Percentiles rank a stretch among this genome's conserved stretches.
phyloP scores from a whole-genome alignment of 2,888 invertebrate species.

The Oscheius sp. region DNA sequence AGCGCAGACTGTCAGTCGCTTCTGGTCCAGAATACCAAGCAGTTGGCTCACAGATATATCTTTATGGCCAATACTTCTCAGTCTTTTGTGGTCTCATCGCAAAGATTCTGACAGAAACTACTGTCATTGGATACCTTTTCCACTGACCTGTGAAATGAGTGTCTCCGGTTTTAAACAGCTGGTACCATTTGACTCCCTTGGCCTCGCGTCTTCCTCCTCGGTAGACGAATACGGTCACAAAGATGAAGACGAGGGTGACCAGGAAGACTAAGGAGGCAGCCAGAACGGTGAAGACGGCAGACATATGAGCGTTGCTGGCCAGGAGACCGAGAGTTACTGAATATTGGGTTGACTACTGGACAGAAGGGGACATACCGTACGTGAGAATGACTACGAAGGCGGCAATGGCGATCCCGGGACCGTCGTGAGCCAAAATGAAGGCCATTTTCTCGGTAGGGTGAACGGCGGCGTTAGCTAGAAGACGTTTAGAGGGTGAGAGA shows the following conservation, averaged over 20 bases:
- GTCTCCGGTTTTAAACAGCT: conserved; percentile 67
- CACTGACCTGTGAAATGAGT: conserved; percentile 66
- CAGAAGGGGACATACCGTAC: conserved; percentile 45
- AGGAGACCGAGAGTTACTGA: conserved; percentile 57
- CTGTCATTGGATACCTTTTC: no score
- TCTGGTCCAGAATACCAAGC: no score
- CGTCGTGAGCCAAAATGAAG: conserved; percentile 70
- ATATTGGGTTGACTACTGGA: conserved; percentile 25
- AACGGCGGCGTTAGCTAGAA: conserved; percentile 59
- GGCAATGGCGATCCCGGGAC: conserved; percentile 58
- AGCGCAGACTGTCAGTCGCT: no score
- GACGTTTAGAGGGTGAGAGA: no score
- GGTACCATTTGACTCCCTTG: conserved; percentile 72
- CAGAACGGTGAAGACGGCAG: conserved; percentile 58
- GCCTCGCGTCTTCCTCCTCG: conserved; percentile 64
- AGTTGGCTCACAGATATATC: no score
- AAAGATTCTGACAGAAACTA: no score
- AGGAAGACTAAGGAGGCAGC: conserved; percentile 50
- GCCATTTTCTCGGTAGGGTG: conserved; percentile 72
- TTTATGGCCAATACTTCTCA: no score
- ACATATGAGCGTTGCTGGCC: conserved; percentile 54
- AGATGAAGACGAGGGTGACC: conserved; percentile 32
- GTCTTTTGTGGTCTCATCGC: no score
- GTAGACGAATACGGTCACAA: conserved; percentile 65
- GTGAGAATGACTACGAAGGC: conserved; percentile 53